phyloP scores from a whole-genome alignment of 23 tunicate species.

The Styela clava region DNA sequence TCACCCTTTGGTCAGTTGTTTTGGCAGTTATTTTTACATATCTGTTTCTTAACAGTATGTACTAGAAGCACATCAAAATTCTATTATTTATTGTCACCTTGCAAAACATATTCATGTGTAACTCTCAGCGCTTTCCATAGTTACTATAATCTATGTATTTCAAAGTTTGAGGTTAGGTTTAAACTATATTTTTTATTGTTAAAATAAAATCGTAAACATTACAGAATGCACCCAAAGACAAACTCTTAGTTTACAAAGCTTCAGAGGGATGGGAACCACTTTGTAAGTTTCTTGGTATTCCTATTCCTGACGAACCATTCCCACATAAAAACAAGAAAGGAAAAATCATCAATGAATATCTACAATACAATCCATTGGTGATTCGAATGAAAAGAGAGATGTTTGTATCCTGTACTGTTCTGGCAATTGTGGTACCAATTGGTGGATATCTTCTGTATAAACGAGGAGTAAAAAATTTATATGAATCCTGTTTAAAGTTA shows the following conservation, averaged over 20 bases:
- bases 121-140: no score
- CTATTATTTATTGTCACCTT: no score
- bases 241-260: conserved; percentile 19
- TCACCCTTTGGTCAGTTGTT: no score
- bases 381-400: neutral
- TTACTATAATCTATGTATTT: no score
- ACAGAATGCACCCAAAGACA: conserved; percentile 41
- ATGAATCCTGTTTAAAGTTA: neutral
- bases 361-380: neutral
- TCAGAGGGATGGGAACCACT: conserved; percentile 56
- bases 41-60: no score
- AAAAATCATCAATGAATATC: conserved; percentile 38
- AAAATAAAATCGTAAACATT: no score
- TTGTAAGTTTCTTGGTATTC: conserved; percentile 34
- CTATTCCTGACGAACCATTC: conserved; percentile 13
- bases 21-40: no score
- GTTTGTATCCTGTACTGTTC: neutral
- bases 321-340: conserved; percentile 39
- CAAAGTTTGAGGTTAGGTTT: no score
- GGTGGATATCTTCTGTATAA: neutral
- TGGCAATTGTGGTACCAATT: neutral
- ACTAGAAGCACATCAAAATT: no score
- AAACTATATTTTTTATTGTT: no score
- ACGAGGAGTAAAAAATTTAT: neutral
- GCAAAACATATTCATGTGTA: no score